phyloP scores from a whole-genome alignment of 2,113 vertebrate genomes.

The Apteryx mantelli region DNA sequence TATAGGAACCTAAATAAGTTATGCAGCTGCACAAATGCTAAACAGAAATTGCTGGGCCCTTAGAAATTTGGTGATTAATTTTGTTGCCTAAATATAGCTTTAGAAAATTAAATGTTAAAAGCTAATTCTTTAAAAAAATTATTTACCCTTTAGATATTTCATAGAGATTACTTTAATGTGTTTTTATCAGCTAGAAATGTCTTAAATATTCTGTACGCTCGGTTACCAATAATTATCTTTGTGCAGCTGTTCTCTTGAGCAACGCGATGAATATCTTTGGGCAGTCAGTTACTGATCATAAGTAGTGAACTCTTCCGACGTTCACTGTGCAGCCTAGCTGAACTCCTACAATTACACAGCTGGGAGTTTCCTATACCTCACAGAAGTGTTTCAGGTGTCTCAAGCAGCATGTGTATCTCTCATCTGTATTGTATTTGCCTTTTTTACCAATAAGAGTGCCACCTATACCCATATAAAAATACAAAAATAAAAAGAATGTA shows the following conservation, averaged over 20 bases:
- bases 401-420: background rate
- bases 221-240: background rate
- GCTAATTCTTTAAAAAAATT: background rate
- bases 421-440: background rate
- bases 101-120: background rate
- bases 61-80: background rate
- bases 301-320: background rate
- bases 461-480: background rate
- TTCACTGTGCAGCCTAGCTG: rapidly evolving
- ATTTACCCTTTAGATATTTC: background rate
- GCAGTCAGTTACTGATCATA: background rate
- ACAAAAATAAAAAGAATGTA: rapidly evolving
- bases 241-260: background rate
- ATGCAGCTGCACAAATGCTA: background rate
- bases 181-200: background rate
- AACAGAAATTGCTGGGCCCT: background rate
- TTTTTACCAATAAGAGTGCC: background rate
- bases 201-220: background rate
- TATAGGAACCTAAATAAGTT: background rate
- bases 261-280: rapidly evolving
- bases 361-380: rapidly evolving
- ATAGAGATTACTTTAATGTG: background rate
- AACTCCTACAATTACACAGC: background rate
- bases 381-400: background rate
- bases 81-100: background rate